phyloP scores from a whole-genome alignment of 1,140 invertebrate genomes.

The Meloidogyne chitwoodi region DNA sequence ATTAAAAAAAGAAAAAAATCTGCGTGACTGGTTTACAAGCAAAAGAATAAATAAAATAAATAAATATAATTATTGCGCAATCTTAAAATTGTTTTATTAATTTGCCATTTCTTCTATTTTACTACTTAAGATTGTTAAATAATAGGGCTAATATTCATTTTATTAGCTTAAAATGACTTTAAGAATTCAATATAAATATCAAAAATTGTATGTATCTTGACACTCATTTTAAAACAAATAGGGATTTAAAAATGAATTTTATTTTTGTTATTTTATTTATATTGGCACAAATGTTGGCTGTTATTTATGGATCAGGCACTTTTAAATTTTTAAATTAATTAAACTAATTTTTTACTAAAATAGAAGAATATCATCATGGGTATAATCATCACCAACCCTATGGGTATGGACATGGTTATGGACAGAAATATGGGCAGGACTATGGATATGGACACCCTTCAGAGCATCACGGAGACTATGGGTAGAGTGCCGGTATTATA shows the following conservation, averaged over 20 bases:
- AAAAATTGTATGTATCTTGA: background rate
- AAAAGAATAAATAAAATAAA: background rate
- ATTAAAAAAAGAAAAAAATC: background rate
- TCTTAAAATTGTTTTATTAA: too few relatives aligned
- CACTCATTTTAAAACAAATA: background rate
- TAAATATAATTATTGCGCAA: background rate
- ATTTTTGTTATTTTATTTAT: background rate
- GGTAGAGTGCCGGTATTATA: background rate
- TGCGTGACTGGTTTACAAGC: background rate
- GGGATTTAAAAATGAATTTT: background rate
- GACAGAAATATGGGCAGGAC: background rate
- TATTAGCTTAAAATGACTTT: background rate
- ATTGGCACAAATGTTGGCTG: background rate
- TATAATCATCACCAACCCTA: constrained; percentile 16
- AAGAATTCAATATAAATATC: background rate
- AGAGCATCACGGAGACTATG: constrained; percentile 14
- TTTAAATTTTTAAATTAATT: background rate
- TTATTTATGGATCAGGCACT: background rate
- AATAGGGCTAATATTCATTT: background rate
- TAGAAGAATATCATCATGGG: background rate
- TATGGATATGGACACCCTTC: background rate
- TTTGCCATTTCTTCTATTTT: background rate
- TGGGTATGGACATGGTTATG: constrained; percentile 20
- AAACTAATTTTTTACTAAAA: background rate
- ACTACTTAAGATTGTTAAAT: background rate